These are phyloP conservation scores for Willisornis vidua DNA, from an alignment of 2,113 vertebrate genomes.

Conservation along the genomic window DNA sequence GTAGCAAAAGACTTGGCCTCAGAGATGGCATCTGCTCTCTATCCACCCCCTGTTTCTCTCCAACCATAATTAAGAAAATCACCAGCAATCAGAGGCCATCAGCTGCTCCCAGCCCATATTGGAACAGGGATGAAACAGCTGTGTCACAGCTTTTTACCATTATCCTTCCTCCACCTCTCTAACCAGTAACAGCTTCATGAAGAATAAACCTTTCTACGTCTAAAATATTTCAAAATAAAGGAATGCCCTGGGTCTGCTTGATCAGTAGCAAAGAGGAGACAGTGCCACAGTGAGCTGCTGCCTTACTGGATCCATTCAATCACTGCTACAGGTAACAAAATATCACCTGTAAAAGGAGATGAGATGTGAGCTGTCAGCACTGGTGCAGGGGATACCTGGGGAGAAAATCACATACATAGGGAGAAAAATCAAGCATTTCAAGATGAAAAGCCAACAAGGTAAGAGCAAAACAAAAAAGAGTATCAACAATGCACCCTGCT, in stretches of 20 bases:
- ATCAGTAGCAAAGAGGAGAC: background rate
- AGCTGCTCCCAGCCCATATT: constrained; percentile 42
- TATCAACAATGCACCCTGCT: background rate
- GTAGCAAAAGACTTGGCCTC: background rate
- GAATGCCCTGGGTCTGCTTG: background rate
- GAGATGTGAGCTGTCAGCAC: background rate
- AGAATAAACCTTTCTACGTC: background rate
- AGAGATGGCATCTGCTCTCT: background rate
- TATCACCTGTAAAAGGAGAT: background rate
- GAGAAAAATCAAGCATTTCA: background rate
- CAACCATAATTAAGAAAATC: constrained; percentile 33
- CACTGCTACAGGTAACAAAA: background rate
- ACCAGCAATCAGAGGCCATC: constrained; percentile 41
- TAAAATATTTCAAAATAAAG: background rate
- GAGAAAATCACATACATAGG: background rate
- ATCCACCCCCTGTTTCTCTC: background rate
- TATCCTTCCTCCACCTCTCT: constrained; percentile 46
- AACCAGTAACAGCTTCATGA: background rate
- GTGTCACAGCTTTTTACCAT: constrained; percentile 30
- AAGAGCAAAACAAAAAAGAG: background rate
- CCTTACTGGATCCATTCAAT: background rate
- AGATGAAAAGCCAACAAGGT: background rate
- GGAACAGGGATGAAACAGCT: constrained; percentile 55
- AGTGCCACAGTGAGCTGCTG: background rate
- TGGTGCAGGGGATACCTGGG: too few relatives aligned